These are phyloP conservation scores for Aleadryas rufinucha DNA, from an alignment of 2,113 vertebrate species.

Conservation along the genomic window DNA sequence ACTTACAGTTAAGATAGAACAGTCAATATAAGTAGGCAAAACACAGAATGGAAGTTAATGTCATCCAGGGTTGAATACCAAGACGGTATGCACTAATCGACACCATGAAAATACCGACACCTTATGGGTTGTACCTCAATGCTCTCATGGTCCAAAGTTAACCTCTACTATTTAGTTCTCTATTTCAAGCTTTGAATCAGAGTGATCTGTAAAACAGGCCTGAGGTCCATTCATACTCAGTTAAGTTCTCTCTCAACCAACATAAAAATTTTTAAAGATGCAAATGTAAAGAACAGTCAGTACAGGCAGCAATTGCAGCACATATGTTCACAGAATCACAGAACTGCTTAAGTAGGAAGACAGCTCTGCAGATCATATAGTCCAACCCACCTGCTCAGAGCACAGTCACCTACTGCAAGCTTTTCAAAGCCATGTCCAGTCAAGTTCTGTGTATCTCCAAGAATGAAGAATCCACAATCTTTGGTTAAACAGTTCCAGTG, in stretches of 20 bases:
- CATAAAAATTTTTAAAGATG: neutral
- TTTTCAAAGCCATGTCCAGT: neutral
- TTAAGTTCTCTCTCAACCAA: neutral
- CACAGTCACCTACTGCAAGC: neutral
- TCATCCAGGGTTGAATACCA: neutral
- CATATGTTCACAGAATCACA: neutral
- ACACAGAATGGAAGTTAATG: neutral
- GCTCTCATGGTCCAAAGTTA: neutral
- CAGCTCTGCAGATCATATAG: neutral
- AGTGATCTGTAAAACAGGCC: neutral
- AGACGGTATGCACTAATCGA: neutral
- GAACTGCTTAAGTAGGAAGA: neutral
- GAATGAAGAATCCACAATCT: neutral
- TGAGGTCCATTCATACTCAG: neutral
- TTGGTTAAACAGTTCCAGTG: neutral
- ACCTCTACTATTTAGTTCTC: neutral
- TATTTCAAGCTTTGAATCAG: neutral
- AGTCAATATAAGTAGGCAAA: neutral
- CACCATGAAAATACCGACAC: neutral
- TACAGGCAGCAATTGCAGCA: neutral
- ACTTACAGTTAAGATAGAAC: neutral
- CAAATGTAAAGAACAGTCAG: neutral
- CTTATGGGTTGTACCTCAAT: neutral
- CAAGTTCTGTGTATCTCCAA: neutral
- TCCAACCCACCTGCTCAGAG: neutral